Conservation (phyloP, 2,797 vertebrate genomes). For the Lacerta viridis region DNA sequence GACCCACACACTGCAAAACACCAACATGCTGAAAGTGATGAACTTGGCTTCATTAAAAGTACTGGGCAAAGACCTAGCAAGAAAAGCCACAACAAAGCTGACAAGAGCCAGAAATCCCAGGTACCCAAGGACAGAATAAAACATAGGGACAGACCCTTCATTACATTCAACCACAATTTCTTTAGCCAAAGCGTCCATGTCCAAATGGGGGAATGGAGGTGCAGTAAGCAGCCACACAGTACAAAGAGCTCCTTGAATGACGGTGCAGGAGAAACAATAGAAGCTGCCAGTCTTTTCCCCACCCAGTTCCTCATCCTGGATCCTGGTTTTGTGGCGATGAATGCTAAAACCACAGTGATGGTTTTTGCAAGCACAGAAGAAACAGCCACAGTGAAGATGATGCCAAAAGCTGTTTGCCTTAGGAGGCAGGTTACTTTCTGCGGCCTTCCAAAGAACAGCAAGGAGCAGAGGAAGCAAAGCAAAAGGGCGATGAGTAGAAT, state of each 20-base stretch:
- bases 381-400: slow-evolving; percentile 25
- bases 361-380: slow-evolving; percentile 28
- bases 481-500: slow-evolving; percentile 10
- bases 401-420: slow-evolving; percentile 1
- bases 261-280: background rate
- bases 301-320: background rate
- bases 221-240: background rate
- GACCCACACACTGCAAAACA: slow-evolving; percentile 3
- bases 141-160: slow-evolving; percentile 44
- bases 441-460: slow-evolving; percentile 33
- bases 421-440: background rate
- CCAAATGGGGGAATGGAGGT: background rate
- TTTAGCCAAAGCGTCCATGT: background rate
- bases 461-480: slow-evolving; percentile 4
- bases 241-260: background rate
- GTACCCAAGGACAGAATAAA: slow-evolving; percentile 36
- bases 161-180: slow-evolving; percentile 43
- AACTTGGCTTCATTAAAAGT: background rate
- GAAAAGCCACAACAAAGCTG: slow-evolving; percentile 32
- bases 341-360: background rate
- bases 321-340: background rate
- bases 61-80: background rate
- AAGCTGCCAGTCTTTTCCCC: background rate
- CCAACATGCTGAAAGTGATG: background rate
- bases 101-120: slow-evolving; percentile 4